phyloP scores from a whole-genome alignment of 2,888 invertebrate genomes.

The Priocnemis perturbator region DNA sequence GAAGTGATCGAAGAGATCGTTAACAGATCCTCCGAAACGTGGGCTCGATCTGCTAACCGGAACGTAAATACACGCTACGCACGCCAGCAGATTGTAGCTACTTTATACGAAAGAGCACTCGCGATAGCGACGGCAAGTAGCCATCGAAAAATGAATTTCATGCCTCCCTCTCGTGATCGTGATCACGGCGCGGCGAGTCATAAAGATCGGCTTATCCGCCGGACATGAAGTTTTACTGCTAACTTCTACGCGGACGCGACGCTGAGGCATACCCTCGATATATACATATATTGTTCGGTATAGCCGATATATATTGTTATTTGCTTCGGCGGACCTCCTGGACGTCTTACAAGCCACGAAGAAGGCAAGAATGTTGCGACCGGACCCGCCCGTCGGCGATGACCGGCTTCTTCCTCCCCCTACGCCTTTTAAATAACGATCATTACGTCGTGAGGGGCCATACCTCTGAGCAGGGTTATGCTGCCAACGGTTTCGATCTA shows the following conservation, averaged over 20 bases:
- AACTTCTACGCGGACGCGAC: constrained; percentile 26
- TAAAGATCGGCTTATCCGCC: constrained; percentile 35
- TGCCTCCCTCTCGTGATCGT: constrained; percentile 27
- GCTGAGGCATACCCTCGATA: constrained; percentile 10
- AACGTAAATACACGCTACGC: constrained; percentile 3
- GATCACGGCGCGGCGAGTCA: constrained; percentile 27
- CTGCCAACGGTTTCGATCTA: constrained; percentile 34
- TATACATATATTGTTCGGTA: neutral
- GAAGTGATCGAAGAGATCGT: neutral
- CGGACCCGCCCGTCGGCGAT: constrained; percentile 53
- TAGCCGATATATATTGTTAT: constrained; percentile 34
- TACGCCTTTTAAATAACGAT: constrained; percentile 64
- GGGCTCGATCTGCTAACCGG: neutral
- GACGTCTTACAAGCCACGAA: constrained; percentile 45
- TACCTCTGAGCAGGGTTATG: constrained; percentile 33
- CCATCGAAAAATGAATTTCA: constrained; percentile 30
- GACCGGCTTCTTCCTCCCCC: constrained; percentile 40
- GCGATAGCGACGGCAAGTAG: neutral
- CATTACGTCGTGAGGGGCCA: constrained; percentile 56
- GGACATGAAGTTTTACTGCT: constrained; percentile 34
- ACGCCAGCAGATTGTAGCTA: neutral
- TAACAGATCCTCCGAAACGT: neutral
- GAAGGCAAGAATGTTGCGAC: constrained; percentile 51
- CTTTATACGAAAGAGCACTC: neutral
- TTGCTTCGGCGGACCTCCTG: constrained; percentile 44